Conservation (phyloP, 30 jellyfish, hydroid and myxozoan species). For the Kudoa iwatai region DNA sequence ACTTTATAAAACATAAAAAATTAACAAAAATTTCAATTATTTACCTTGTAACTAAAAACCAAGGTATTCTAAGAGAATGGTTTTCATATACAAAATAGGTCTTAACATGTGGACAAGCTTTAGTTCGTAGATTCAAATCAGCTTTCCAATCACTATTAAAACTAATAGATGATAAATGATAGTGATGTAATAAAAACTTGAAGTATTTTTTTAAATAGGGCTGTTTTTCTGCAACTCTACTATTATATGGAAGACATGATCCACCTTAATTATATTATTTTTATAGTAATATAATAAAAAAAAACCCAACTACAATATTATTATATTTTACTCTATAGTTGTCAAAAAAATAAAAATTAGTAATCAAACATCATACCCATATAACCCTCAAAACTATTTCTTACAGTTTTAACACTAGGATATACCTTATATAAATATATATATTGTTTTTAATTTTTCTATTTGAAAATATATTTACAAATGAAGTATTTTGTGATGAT, state of each 20-base stretch:
- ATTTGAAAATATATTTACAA: too few relatives aligned
- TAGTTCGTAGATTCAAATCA: conserved; percentile 11
- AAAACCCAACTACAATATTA: background rate
- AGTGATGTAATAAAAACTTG: conserved; percentile 5
- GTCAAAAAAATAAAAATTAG: too few relatives aligned
- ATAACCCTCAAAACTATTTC: conserved; percentile 61
- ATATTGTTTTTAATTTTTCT: too few relatives aligned
- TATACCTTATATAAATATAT: too few relatives aligned
- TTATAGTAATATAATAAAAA: background rate
- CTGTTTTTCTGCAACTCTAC: conserved; percentile 23
- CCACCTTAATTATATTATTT: conserved; percentile 65
- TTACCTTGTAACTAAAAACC: conserved; percentile 64
- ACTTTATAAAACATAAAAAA: conserved; percentile 5
- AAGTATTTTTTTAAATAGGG: conserved; percentile 8
- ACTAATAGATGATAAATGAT: background rate
- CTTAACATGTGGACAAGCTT: conserved; percentile 63
- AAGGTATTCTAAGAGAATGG: conserved; percentile 12
- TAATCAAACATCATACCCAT: conserved; percentile 6
- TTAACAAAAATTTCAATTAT: too few relatives aligned
- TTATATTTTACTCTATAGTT: too few relatives aligned
- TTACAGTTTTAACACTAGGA: conserved; percentile 32
- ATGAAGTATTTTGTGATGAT: too few relatives aligned
- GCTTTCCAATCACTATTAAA: conserved; percentile 56
- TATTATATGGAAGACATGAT: conserved; percentile 39
- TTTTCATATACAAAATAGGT: conserved; percentile 25